These are phyloP conservation scores for Drosophila nikananu DNA, from an alignment of 1,140 invertebrate species.

Conservation along the genomic window DNA sequence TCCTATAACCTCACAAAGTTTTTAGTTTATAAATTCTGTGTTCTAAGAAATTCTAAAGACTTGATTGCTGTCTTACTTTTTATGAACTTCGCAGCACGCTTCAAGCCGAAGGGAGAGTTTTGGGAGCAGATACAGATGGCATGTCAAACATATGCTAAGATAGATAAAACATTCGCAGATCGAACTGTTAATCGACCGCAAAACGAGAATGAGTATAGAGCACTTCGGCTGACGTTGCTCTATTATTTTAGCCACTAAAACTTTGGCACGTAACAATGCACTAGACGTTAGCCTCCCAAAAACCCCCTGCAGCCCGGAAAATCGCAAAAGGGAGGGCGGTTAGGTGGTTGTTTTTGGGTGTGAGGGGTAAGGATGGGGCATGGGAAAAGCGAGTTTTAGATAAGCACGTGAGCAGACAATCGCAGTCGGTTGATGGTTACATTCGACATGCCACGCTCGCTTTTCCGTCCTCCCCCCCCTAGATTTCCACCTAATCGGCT, in stretches of 20 bases:
- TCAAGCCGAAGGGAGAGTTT: constrained; percentile 17
- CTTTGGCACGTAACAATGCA: constrained; percentile 76
- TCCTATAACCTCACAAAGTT: constrained; percentile 4
- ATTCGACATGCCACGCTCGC: constrained; percentile 49
- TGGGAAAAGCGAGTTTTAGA: constrained; percentile 57
- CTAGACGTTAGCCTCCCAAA: constrained; percentile 58
- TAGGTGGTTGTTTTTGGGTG: neutral
- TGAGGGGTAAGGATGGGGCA: neutral
- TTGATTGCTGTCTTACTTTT: constrained; percentile 4
- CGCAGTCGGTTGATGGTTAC: constrained; percentile 51
- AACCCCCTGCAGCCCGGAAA: constrained; percentile 12
- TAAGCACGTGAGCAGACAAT: constrained; percentile 77
- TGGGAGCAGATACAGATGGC: constrained; percentile 21
- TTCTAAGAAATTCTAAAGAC: neutral
- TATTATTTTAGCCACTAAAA: constrained; percentile 81
- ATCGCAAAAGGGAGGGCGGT: constrained; percentile 11
- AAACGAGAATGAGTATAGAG: constrained; percentile 47
- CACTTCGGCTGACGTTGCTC: constrained; percentile 62
- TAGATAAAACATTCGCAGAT: constrained; percentile 36
- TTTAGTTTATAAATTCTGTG: constrained; percentile 1
- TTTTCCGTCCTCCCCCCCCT: constrained; percentile 2
- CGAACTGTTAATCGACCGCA: constrained; percentile 54
- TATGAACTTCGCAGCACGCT: constrained; percentile 3
- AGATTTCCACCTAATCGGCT: constrained; percentile 52
- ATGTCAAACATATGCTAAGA: constrained; percentile 43